Evolutionary conservation across 2,888 invertebrate genomes (phyloP).

Genomic region (Drosophila algonquin): DNA sequence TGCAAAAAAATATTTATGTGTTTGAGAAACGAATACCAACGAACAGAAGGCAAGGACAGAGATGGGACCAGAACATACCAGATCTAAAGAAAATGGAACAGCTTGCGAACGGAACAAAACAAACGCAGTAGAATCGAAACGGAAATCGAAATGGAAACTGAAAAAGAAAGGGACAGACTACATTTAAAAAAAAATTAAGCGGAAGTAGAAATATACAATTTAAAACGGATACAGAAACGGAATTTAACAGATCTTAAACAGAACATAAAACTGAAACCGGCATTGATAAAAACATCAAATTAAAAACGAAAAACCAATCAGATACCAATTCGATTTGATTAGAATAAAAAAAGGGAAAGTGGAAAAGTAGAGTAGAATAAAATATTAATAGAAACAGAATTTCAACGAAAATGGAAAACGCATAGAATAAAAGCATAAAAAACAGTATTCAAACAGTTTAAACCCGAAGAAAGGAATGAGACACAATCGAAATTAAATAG

Average conservation of each 20-base stretch:
- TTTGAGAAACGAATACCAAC: constrained; percentile 8
- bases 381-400: too few relatives aligned
- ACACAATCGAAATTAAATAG: too few relatives aligned
- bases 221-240: constrained; percentile 2
- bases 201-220: not conserved
- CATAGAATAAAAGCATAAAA: too few relatives aligned
- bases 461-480: too few relatives aligned
- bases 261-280: not conserved
- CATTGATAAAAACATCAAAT: not conserved
- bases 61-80: constrained; percentile 4
- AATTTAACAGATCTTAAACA: not conserved
- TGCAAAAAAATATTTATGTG: constrained; percentile 3
- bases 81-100: not conserved
- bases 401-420: too few relatives aligned
- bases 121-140: not conserved
- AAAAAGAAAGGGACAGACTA: not conserved
- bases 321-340: not conserved
- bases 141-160: not conserved
- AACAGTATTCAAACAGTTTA: too few relatives aligned
- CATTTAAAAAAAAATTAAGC: constrained; percentile 16
- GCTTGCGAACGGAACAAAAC: not conserved
- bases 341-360: too few relatives aligned
- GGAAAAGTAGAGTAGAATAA: too few relatives aligned
- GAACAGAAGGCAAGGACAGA: constrained; percentile 10
- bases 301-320: not conserved